phyloP scores from a whole-genome alignment of 1,140 invertebrate genomes.

The Philotrypesis tridentata region DNA sequence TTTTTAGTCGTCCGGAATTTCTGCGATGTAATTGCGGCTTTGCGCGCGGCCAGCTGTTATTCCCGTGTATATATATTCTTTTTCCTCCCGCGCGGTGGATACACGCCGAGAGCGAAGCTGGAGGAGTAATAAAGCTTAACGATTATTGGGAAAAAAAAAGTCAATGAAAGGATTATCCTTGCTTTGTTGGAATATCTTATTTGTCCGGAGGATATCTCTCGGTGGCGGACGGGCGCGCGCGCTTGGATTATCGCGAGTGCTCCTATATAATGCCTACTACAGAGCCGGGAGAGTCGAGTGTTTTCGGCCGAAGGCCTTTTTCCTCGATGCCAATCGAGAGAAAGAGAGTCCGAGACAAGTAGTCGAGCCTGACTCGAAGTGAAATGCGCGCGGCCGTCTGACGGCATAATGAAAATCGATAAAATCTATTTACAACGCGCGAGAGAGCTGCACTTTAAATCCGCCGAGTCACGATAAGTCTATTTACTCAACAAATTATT shows the following conservation, averaged over 20 bases:
- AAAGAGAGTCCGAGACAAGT: not conserved
- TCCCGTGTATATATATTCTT: too few relatives aligned
- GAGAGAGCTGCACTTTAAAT: constrained; percentile 16
- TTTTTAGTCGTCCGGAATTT: constrained; percentile 8
- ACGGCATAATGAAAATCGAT: constrained; percentile 20
- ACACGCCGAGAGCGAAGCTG: not conserved
- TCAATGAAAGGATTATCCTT: not conserved
- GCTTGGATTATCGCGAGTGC: not conserved
- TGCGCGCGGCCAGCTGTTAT: too few relatives aligned
- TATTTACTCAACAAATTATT: constrained; percentile 6
- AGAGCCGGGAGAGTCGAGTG: not conserved
- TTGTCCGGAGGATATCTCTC: not conserved
- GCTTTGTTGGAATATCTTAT: not conserved
- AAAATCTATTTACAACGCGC: constrained; percentile 12
- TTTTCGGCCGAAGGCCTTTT: constrained; percentile 11
- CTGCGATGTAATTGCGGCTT: not conserved
- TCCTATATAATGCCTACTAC: not conserved
- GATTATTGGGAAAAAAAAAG: not conserved
- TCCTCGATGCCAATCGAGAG: not conserved
- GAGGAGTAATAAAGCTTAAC: not conserved
- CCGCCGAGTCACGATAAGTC: not conserved
- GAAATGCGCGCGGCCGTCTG: not conserved
- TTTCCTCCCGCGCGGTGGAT: not conserved
- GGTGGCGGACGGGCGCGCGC: too few relatives aligned
- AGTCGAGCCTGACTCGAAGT: not conserved